A percentile compares a stretch with the other conserved stretches of the same genome.
Evolutionary conservation across 2,888 invertebrate genomes (phyloP).

Genomic region (Geophilus truncorum): DNA sequence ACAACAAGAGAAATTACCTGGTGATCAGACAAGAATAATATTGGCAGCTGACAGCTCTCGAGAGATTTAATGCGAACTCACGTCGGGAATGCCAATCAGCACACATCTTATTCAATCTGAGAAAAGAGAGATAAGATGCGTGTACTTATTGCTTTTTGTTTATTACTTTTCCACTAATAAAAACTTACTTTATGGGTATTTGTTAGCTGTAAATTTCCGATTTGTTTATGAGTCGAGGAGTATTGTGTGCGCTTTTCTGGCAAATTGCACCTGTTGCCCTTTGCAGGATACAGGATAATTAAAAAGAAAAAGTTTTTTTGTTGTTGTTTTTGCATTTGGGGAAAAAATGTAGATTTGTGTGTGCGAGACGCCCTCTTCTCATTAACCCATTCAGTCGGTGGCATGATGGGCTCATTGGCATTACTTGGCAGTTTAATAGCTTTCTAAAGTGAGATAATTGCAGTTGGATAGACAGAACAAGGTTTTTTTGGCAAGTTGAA

Average conservation of each 20-base stretch:
- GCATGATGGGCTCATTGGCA: neutral
- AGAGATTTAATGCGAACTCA: neutral
- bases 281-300: neutral
- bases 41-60: neutral
- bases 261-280: neutral
- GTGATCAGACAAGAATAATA: neutral
- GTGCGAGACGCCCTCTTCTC: neutral
- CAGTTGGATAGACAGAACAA: neutral
- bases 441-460: neutral
- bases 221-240: neutral
- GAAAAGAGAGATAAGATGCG: neutral
- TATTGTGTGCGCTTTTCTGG: neutral
- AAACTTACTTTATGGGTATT: neutral
- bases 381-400: neutral
- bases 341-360: neutral
- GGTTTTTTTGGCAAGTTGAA: neutral
- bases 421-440: neutral
- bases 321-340: neutral
- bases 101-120: neutral
- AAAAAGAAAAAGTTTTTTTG: neutral
- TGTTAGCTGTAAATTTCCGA: neutral
- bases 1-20: neutral
- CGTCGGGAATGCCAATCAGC: neutral
- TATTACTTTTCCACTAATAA: neutral
- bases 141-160: neutral